phyloP scores from a whole-genome alignment of 2,888 invertebrate species.

The Athripsodes cinereus region DNA sequence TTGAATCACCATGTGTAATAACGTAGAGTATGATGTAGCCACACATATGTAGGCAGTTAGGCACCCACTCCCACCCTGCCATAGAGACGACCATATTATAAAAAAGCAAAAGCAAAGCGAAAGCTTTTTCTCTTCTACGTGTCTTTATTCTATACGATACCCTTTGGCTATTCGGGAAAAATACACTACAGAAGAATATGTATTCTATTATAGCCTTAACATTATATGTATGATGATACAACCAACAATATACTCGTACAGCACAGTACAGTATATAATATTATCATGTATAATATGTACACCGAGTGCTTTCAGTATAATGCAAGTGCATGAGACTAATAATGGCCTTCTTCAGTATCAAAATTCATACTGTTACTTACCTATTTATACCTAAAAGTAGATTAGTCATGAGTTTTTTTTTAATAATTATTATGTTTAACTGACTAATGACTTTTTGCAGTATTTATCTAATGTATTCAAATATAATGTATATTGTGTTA shows the following conservation, averaged over 20 bases:
- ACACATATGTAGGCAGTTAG: background rate
- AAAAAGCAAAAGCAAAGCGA: conserved; percentile 20
- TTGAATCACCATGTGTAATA: background rate
- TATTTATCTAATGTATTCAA: no score
- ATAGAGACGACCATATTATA: conserved; percentile 39
- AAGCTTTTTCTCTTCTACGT: conserved; percentile 19
- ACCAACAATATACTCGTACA: background rate
- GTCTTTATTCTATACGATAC: conserved; percentile 27
- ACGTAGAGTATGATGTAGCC: background rate
- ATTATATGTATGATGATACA: background rate
- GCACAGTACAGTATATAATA: no score
- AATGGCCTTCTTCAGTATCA: no score
- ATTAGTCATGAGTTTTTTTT: no score
- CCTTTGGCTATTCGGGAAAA: conserved; percentile 17
- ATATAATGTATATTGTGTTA: no score
- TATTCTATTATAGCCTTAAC: background rate
- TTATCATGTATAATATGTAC: no score
- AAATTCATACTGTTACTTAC: no score
- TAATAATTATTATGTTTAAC: no score
- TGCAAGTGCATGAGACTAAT: no score
- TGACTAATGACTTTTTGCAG: no score
- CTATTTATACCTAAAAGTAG: no score
- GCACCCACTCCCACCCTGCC: conserved; percentile 31
- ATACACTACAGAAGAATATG: background rate
- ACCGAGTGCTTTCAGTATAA: no score